phyloP scores from a whole-genome alignment of 2,797 vertebrate species.

The Champsocephalus esox region DNA sequence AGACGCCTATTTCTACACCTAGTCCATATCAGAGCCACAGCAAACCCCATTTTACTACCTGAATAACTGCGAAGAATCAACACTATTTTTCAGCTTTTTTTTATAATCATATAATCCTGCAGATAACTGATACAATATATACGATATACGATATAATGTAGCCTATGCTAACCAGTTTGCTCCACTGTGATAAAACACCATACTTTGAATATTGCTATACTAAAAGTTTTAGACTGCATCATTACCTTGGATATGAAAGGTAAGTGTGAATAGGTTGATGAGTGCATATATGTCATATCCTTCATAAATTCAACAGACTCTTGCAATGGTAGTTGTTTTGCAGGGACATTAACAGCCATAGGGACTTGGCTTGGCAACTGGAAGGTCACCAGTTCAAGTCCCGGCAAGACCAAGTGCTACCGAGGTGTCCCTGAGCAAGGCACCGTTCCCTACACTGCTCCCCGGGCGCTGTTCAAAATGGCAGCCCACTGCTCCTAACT shows the following conservation, averaged over 20 bases:
- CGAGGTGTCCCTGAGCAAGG: too few species aligned
- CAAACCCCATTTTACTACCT: too few species aligned
- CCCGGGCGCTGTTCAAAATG: too few species aligned
- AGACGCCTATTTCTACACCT: too few species aligned
- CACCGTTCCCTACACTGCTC: too few species aligned
- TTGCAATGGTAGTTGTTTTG: not conserved
- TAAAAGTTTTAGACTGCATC: not conserved
- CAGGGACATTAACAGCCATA: not conserved
- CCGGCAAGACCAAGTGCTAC: too few species aligned
- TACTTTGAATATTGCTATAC: conserved; percentile 13
- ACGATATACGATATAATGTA: too few species aligned
- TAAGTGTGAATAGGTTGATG: not conserved
- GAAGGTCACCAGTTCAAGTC: too few species aligned
- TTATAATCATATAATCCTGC: not conserved
- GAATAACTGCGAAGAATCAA: not conserved
- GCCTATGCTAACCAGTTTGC: not conserved
- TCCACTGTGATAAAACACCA: not conserved
- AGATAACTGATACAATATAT: not conserved
- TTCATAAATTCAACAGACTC: not conserved
- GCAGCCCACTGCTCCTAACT: too few species aligned
- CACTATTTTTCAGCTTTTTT: not conserved
- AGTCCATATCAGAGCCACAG: too few species aligned
- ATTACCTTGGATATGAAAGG: conserved; percentile 24
- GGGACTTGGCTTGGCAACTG: too few species aligned
- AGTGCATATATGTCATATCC: not conserved